Conservation (phyloP, 2,797 vertebrate species). For the Karalla daura region DNA sequence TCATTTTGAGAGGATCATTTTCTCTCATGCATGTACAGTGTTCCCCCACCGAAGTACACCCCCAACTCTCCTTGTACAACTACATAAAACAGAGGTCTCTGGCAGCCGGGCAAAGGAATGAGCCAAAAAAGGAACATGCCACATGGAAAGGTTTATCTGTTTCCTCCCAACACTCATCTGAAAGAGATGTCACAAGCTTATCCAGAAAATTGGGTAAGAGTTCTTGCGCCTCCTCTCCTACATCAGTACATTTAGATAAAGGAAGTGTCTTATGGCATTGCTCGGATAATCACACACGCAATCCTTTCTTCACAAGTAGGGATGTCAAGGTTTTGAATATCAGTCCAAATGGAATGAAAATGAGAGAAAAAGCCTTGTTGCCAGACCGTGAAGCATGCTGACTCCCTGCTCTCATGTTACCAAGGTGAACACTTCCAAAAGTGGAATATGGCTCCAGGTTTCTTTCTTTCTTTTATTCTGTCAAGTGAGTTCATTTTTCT, state of each 20-base stretch:
- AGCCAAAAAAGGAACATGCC: constrained; percentile 63
- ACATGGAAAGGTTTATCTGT: constrained; percentile 69
- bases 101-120: constrained; percentile 42
- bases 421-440: constrained; percentile 53
- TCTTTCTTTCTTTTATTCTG: constrained; percentile 29
- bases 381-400: constrained; percentile 46
- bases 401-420: constrained; percentile 55
- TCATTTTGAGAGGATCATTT: constrained; percentile 69
- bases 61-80: constrained; percentile 48
- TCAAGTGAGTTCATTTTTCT: constrained; percentile 50
- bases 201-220: constrained; percentile 51
- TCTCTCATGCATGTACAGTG: constrained; percentile 65
- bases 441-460: constrained; percentile 44
- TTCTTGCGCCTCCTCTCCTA: constrained; percentile 28
- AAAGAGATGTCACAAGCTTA: constrained; percentile 58
- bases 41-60: constrained; percentile 38
- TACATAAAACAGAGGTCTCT: constrained; percentile 57
- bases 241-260: constrained; percentile 35
- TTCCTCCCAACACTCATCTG: constrained; percentile 56
- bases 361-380: constrained; percentile 33
- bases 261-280: constrained; percentile 20
- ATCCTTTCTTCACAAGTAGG: constrained; percentile 36
- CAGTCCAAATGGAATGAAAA: constrained; percentile 42
- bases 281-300: constrained; percentile 35
- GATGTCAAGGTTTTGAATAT: constrained; percentile 47